Evolutionary conservation across 2,888 invertebrate species (phyloP), one percentile per base, ranked within the genome.

Genomic region (Dicyrtomina minuta): DNA sequence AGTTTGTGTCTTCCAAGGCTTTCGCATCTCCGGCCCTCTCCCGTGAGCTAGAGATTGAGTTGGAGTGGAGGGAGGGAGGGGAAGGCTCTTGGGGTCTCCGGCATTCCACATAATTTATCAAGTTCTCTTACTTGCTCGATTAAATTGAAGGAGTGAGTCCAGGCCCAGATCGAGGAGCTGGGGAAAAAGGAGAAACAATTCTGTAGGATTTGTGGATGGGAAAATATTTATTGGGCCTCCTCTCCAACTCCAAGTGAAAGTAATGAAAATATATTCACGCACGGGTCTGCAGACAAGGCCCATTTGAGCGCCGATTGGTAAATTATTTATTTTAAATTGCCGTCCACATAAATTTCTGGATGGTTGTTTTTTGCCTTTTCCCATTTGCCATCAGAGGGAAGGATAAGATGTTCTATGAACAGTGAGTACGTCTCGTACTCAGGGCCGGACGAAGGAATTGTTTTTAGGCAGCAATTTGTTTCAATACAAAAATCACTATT

Each of bases 241-340:
- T 22, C 41, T 41, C 17, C 13, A 17, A 58, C 41, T 41, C 17
- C 13, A 17, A 58, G 58, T 58, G 58, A 10, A 58, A 58, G 58
- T 58, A 58, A 58, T 58, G 58, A 58, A 58, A 58, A 58, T 58
- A 58, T 58, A 58, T 58, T 39, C 58, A 58, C 33, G 20, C 22
- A 20, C 22, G 13, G 22, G 8, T 53, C 22, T 8, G 20, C 20
- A 58, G 58, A 58, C 58, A 58, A 56, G 41, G 27, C 1, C 58
- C 58, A 58, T 58, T 58, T 13, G n/a, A 58, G 39, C 4, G 26
- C n/a, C 58, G 58, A 58, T 58, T 58, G 58, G 20, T 41, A 41
- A 58, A 58, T 58, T 58, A 58, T 58, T 58, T 58, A 41, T 58
- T 56, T 27, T 46, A 46, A 46, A 46, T 46, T 33, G 33, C 33